A percentile compares a stretch with the other conserved stretches of the same genome.
phyloP scores from a whole-genome alignment of 2,888 invertebrate genomes.

The Spisula solida region DNA sequence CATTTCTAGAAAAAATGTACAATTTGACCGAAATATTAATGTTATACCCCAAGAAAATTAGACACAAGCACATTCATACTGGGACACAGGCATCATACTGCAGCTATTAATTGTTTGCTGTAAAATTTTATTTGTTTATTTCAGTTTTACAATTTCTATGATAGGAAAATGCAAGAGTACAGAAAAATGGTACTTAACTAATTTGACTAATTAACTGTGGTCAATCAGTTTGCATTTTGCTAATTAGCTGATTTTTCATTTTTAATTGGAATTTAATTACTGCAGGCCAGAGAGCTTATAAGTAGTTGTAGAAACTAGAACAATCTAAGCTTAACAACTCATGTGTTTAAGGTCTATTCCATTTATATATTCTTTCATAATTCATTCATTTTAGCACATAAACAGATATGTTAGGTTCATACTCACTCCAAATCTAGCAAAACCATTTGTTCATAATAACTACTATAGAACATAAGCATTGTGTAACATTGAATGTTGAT shows the following conservation, averaged over 20 bases:
- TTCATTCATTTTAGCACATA: background rate
- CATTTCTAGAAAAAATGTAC: conserved; percentile 57
- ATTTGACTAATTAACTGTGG: conserved; percentile 20
- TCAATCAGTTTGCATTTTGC: conserved; percentile 21
- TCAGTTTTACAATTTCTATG: conserved; percentile 56
- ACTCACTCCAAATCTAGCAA: background rate
- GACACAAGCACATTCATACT: background rate
- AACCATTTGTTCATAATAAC: background rate
- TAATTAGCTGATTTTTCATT: background rate
- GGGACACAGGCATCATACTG: no score
- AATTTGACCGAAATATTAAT: conserved; percentile 58
- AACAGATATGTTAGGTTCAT: background rate
- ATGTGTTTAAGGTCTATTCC: no score
- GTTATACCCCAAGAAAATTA: conserved; percentile 36
- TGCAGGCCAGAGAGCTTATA: conserved; percentile 14
- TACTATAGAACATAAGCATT: background rate
- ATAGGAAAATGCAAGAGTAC: conserved; percentile 53
- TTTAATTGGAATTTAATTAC: conserved; percentile 3
- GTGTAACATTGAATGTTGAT: background rate
- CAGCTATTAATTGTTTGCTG: conserved; percentile 10
- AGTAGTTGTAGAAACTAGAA: background rate
- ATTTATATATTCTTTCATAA: background rate
- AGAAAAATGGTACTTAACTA: conserved; percentile 57
- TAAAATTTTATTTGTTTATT: conserved; percentile 35
- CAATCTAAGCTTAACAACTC: background rate